A percentile compares a stretch with the other conserved stretches of the same genome.
phyloP scores from a whole-genome alignment of 2,888 invertebrate genomes.

The Tetranychus piercei region DNA sequence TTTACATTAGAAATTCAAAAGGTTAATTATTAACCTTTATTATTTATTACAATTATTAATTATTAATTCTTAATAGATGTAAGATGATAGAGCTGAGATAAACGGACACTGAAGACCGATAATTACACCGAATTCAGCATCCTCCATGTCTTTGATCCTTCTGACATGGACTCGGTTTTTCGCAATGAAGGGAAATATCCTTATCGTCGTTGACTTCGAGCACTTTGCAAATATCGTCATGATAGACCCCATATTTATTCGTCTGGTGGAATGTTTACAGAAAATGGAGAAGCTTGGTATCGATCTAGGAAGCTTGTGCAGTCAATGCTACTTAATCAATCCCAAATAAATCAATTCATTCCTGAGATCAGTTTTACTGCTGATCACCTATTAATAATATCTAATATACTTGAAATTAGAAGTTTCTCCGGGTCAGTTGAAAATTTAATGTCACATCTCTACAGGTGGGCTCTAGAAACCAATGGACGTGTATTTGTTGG shows the following conservation, averaged over 20 bases:
- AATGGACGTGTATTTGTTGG: neutral
- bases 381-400: constrained; percentile 47
- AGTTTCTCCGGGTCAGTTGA: constrained; percentile 29
- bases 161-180: constrained; percentile 56
- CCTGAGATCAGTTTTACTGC: constrained; percentile 45
- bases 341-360: constrained; percentile 48
- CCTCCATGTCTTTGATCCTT: constrained; percentile 62
- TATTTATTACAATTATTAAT: too few relatives aligned
- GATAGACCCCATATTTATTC: constrained; percentile 55
- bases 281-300: constrained; percentile 61
- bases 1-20: too few relatives aligned
- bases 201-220: constrained; percentile 57
- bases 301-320: constrained; percentile 56
- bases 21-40: too few relatives aligned
- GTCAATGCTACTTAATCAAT: constrained; percentile 53
- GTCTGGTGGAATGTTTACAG: constrained; percentile 60
- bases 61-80: too few relatives aligned
- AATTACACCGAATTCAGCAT: constrained; percentile 38
- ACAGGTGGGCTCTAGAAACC: constrained; percentile 52
- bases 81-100: too few relatives aligned
- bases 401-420: constrained; percentile 30
- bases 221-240: constrained; percentile 53
- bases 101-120: too few relatives aligned
- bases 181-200: constrained; percentile 51
- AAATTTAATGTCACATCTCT: constrained; percentile 51